Evolutionary conservation across 2,113 vertebrate genomes (phyloP).

Genomic region (Ellobius talpinus): DNA sequence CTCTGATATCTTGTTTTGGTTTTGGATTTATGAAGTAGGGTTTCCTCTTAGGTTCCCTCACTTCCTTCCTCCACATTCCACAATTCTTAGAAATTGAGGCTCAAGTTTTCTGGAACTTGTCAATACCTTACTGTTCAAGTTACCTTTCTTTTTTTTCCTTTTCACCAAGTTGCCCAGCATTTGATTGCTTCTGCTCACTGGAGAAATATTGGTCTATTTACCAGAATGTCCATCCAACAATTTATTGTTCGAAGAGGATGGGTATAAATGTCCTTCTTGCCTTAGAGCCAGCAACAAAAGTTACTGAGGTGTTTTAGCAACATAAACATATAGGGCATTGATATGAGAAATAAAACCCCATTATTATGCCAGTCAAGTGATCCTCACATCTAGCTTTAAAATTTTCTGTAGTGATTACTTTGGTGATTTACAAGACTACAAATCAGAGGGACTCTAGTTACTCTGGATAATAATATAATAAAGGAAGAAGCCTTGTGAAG

Average conservation of each 20-base stretch:
- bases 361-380: not conserved
- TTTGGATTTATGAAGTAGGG: not conserved
- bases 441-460: conserved; percentile 8
- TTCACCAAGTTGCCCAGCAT: not conserved
- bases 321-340: not conserved
- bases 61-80: not conserved
- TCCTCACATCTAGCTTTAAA: not conserved
- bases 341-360: not conserved
- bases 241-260: not conserved
- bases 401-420: not conserved
- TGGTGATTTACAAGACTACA: conserved; percentile 25
- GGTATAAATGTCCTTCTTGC: not conserved
- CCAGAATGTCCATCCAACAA: not conserved
- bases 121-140: not conserved
- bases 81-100: not conserved
- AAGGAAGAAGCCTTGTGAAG: conserved; percentile 4
- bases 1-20: not conserved
- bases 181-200: not conserved
- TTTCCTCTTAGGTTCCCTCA: not conserved
- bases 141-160: not conserved
- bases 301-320: not conserved
- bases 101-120: not conserved
- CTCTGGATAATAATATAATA: not conserved
- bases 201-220: not conserved
- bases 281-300: conserved; percentile 24